Conservation (phyloP, 2,113 vertebrate species). For the Megaceryle torquata region DNA sequence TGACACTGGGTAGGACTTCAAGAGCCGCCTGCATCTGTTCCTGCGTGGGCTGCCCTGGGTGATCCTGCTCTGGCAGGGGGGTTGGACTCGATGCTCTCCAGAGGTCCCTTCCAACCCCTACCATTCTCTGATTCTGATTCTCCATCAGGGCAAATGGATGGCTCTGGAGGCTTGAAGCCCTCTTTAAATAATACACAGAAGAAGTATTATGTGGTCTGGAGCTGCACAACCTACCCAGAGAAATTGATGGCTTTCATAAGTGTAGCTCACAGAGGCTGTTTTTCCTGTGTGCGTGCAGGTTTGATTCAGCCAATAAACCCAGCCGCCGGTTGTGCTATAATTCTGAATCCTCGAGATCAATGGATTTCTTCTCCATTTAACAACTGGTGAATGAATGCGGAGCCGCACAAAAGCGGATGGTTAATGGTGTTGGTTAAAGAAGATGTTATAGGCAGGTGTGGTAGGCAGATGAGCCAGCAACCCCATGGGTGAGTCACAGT, state of each 20-base stretch:
- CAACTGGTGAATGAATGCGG: background rate
- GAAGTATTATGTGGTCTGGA: background rate
- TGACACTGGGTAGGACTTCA: background rate
- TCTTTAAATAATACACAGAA: background rate
- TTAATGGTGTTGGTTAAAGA: background rate
- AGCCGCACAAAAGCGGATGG: background rate
- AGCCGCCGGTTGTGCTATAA: background rate
- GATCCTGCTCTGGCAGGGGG: too few species aligned
- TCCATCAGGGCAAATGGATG: background rate
- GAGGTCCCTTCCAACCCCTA: too few species aligned
- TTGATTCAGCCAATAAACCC: background rate
- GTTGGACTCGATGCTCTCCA: too few species aligned
- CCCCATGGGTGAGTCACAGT: background rate
- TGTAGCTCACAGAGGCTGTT: background rate
- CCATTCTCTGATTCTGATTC: too few species aligned
- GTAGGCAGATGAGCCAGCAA: background rate
- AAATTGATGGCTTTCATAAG: background rate
- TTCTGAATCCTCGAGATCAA: conserved; percentile 4
- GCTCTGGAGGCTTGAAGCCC: background rate
- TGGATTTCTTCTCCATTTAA: background rate
- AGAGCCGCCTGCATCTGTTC: too few species aligned
- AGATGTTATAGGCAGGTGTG: background rate
- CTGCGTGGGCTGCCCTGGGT: too few species aligned
- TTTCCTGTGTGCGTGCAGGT: background rate
- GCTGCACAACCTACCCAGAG: background rate